Evolutionary conservation across 2,797 vertebrate genomes (phyloP), one percentile per base, ranked within the genome.

Genomic region (Sebastes aleutianus): DNA sequence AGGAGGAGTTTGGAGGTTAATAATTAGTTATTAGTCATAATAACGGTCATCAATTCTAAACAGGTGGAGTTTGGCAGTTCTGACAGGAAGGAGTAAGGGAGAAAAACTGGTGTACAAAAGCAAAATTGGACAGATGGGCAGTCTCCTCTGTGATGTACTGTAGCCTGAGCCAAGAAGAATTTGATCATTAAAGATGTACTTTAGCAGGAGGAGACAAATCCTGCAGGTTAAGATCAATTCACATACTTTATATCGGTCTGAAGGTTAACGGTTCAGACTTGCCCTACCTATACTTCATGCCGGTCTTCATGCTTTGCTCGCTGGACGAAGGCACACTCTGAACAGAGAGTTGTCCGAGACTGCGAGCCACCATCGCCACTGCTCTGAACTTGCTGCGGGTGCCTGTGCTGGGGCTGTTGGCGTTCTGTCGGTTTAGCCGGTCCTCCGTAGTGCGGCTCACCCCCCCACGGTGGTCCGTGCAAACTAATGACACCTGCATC

Each of bases 401-500:
- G 79, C 96, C 96, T 3, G 96, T 96, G 94, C 93, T 96, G 67
- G 98, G 98, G 93, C 98, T 99, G 95, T 96, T 96, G 91, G 97
- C 95, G 1, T 97, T 97, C 63, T 98, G 97, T 6, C 98, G 93
- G 88, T 96, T 97, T 56, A 98, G 95, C 14, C 98, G 93, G 64
- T 99, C 98, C 34, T 99, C 98, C 0, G 97, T 95, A 85, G 94
- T 96, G 78, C 97, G 97, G 95, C 94, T 97, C 88, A 99, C 98
- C 65, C 98, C 98, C 56, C 98, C 95, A 85, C 97, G 96, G 76
- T 98, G 98, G 91, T 99, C 99, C 0, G 98, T 98, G 92, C 98
- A 99, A 68, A 97, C 96, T 54, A 99, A 96, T 4, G 99, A 99
- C 79, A 99, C 99, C 95, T 99, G 98, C 99, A 99, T 99, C 83